These are phyloP conservation scores for Tigriopus japonicus DNA, from an alignment of 1,140 invertebrate species.

Conservation along the genomic window DNA sequence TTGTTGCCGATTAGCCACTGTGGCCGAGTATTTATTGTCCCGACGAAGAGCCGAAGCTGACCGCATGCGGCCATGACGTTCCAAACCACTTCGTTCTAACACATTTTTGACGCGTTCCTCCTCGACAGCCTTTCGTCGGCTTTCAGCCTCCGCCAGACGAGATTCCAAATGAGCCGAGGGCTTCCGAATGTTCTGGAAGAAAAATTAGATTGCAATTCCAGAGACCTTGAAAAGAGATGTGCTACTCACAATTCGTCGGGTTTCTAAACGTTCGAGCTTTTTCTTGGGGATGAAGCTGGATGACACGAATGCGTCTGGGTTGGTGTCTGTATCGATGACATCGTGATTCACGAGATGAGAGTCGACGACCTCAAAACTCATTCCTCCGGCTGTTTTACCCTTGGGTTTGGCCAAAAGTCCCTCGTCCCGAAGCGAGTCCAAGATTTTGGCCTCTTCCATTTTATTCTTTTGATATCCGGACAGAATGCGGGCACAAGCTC, in stretches of 20 bases:
- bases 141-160: background rate
- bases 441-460: conserved; percentile 23
- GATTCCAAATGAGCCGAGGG: background rate
- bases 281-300: background rate
- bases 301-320: background rate
- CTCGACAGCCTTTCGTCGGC: background rate
- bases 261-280: background rate
- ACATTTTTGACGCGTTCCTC: background rate
- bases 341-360: background rate
- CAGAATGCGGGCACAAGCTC: conserved; percentile 21
- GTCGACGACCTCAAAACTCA: conserved; percentile 21
- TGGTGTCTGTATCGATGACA: background rate
- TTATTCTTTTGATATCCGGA: conserved; percentile 24
- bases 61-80: background rate
- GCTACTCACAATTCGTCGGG: background rate
- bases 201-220: background rate
- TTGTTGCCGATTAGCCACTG: background rate
- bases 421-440: conserved; percentile 24
- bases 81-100: background rate
- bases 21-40: background rate
- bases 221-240: no score
- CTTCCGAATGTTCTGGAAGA: background rate
- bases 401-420: conserved; percentile 24
- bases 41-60: background rate
- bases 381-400: conserved; percentile 21